Evolutionary conservation across 2,888 invertebrate species (phyloP).

Genomic region (Cantharis lateralis): DNA sequence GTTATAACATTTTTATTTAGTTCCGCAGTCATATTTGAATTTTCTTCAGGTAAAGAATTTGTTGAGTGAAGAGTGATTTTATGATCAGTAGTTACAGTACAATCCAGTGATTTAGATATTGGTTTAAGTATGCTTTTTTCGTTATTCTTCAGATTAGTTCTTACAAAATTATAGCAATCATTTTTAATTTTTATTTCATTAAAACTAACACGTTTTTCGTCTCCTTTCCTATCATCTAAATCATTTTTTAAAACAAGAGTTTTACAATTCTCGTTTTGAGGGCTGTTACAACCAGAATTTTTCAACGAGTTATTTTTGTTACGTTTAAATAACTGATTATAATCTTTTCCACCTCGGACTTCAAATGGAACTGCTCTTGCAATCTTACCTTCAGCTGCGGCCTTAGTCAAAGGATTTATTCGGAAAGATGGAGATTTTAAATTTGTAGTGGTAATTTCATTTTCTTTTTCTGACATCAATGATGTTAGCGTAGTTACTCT

Average conservation of each 20-base stretch:
- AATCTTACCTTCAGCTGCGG: constrained; percentile 38
- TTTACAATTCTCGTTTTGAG: constrained; percentile 16
- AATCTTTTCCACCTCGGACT: neutral
- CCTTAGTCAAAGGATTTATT: constrained; percentile 50
- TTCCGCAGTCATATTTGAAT: neutral
- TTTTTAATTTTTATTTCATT: constrained; percentile 14
- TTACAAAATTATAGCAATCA: neutral
- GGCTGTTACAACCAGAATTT: constrained; percentile 18
- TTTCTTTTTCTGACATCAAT: neutral
- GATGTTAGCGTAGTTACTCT: neutral
- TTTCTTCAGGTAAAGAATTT: constrained; percentile 19
- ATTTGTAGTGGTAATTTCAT: neutral
- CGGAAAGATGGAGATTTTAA: constrained; percentile 36
- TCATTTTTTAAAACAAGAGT: neutral
- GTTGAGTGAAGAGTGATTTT: constrained; percentile 9
- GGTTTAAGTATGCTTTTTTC: constrained; percentile 26
- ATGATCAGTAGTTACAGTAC: neutral
- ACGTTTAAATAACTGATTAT: neutral
- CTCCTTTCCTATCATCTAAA: constrained; percentile 6
- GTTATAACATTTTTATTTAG: constrained; percentile 8
- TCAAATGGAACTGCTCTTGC: constrained; percentile 23
- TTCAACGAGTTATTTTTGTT: constrained; percentile 4
- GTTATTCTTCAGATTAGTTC: constrained; percentile 9
- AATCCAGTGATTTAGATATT: constrained; percentile 20
- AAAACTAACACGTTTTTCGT: constrained; percentile 36